Conservation (phyloP, 2,113 vertebrate genomes). For the Chloropsis hardwickii region DNA sequence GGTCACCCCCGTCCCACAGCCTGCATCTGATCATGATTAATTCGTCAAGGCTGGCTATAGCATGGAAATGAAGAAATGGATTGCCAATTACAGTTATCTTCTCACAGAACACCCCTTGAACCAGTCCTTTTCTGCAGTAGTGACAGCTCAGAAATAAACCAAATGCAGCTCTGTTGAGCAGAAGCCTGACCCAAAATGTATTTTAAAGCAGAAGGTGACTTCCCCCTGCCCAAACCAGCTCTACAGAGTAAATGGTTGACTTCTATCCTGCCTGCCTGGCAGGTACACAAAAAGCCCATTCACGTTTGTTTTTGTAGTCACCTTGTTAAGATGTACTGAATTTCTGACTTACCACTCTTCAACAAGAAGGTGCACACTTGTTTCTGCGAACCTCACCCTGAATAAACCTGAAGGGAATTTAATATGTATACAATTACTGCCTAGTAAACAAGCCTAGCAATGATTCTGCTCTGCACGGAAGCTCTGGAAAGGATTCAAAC, state of each 20-base stretch:
- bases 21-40: slow-evolving; percentile 82
- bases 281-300: not conserved
- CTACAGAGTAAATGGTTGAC: slow-evolving; percentile 4
- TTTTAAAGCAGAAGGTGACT: slow-evolving; percentile 59
- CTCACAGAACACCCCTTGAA: slow-evolving; percentile 72
- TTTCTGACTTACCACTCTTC: slow-evolving; percentile 3
- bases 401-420: not conserved
- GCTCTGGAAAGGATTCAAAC: not conserved
- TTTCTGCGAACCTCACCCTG: not conserved
- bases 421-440: not conserved
- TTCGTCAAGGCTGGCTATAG: slow-evolving; percentile 84
- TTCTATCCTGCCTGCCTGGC: not conserved
- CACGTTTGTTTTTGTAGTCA: slow-evolving; percentile 30
- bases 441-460: not conserved
- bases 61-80: slow-evolving; percentile 85
- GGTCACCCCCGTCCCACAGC: slow-evolving; percentile 59
- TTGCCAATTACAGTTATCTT: slow-evolving; percentile 87
- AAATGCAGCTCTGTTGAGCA: slow-evolving; percentile 4
- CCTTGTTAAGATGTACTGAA: not conserved
- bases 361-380: slow-evolving; percentile 21
- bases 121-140: not conserved
- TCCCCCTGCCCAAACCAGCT: not conserved
- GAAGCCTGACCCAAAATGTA: slow-evolving; percentile 14
- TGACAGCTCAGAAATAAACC: slow-evolving; percentile 56
- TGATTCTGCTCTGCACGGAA: not conserved